Evolutionary conservation across 2,113 vertebrate genomes (phyloP).

Genomic region (Macaca fascicularis): T2T-MFA8v1.1 NC_088394.1:84850501-84851000

Average conservation of each 20-base stretch:
- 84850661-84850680: neutral
- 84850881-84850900: neutral
- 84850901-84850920: neutral
- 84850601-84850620: neutral
- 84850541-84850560: neutral
- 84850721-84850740: too few species aligned
- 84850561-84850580: neutral
- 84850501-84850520: neutral
- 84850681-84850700: neutral
- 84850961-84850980: neutral
- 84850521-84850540: neutral
- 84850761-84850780: neutral
- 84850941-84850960: neutral
- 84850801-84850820: neutral
- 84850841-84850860: neutral
- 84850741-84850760: too few species aligned
- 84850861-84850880: accelerated
- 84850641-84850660: neutral
- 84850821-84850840: too few species aligned
- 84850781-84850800: neutral
- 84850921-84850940: neutral
- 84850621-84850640: neutral
- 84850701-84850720: neutral
- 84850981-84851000: neutral
- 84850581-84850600: too few species aligned